Evolutionary conservation across 2,113 vertebrate species (phyloP), one percentile per base, ranked within the genome.

Genomic region (Nothocercus julius): DNA sequence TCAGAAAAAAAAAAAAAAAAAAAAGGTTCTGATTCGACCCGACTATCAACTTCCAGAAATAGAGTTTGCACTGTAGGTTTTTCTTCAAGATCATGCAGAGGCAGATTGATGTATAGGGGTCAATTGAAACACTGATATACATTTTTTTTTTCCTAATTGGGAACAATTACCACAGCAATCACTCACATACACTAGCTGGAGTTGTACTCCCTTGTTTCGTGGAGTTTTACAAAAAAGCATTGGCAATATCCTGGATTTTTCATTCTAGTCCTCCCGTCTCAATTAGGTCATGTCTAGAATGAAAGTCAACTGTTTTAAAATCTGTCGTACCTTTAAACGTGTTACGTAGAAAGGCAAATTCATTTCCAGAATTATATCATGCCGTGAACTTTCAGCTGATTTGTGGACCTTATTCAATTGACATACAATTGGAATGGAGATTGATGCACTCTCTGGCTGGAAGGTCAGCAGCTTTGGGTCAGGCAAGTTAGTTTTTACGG

Each of bases 231-330:
- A 58, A 51, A 63, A 44, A 2, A 49, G 80, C 72, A 28, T 83
- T 54, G 64, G 44, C 22, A 66, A 59, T 62, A 80, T 54, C 45
- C 59, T 85, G 53, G 30, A 22, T 53, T 21, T 28, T 62, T 75
- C 56, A 44, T 72, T 53, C 75, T 51, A 18, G 53, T 87, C 74
- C 3, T 6, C n/a, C 42, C 49, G n/a, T 76, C 86, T 78, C 81
- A 90, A 8, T 79, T 84, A 90, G 73, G 56, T 90, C 86, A 75
- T 76, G 89, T n/a, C 66, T 81, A 47, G 61, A 92, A 93, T 82
- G 47, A 84, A 92, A 82, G 56, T 51, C 74, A 87, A 56, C 66
- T 45, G 58, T 51, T 90, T 78, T 45, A 88, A 83, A 89, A 81
- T 80, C 54, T 78, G 79, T 53, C 90, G 90, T 61, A 88, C 68